Evolutionary conservation across 1,140 invertebrate genomes (phyloP).

Genomic region (Eufriesea mexicana): DNA sequence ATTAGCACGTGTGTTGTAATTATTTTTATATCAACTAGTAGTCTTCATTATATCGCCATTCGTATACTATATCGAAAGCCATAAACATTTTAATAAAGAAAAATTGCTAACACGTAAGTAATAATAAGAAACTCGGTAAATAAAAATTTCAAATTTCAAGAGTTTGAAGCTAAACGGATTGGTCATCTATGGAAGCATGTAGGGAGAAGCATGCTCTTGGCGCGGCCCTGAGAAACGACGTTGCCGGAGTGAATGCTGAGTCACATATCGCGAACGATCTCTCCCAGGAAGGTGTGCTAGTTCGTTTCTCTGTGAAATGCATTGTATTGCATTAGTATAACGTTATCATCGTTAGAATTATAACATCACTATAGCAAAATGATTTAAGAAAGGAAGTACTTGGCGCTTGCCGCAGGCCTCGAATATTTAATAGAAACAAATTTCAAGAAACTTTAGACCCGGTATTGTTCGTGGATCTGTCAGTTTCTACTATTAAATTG

Average conservation of each 20-base stretch:
- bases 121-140: background rate
- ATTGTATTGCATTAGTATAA: slow-evolving; percentile 20
- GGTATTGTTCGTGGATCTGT: slow-evolving; percentile 33
- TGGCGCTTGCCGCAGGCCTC: slow-evolving; percentile 47
- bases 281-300: slow-evolving; percentile 64
- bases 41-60: background rate
- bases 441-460: slow-evolving; percentile 3
- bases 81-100: background rate
- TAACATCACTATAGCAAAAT: slow-evolving; percentile 23
- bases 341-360: slow-evolving; percentile 12
- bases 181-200: background rate
- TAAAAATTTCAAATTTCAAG: background rate
- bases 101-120: background rate
- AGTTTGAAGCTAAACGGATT: slow-evolving; percentile 11
- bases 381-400: slow-evolving; percentile 35
- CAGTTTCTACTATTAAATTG: slow-evolving; percentile 22
- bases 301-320: slow-evolving; percentile 62
- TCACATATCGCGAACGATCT: slow-evolving; percentile 74
- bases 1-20: background rate
- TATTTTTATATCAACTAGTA: background rate
- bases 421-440: slow-evolving; percentile 30
- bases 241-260: slow-evolving; percentile 73
- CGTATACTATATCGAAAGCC: too few relatives aligned
- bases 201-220: slow-evolving; percentile 50
- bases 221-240: slow-evolving; percentile 69